Evolutionary conservation across 2,797 vertebrate genomes (phyloP), one percentile per base, ranked within the genome.

Genomic region (Pipistrellus pygmaeus): DNA sequence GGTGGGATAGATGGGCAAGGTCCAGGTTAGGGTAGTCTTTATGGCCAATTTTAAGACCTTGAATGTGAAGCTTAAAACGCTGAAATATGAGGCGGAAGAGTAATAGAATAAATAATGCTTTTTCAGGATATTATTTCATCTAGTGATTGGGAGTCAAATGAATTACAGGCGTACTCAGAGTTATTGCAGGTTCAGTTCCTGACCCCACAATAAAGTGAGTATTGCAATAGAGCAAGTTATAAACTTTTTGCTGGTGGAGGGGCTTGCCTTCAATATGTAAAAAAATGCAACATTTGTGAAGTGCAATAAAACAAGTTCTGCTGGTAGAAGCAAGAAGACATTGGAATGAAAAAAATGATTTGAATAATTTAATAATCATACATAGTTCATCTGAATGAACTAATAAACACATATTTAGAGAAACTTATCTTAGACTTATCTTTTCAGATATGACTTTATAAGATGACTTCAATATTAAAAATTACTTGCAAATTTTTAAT

Each of bases 351-450:
- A 15, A 90, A 68, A 69, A 89, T 14, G 51, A 14, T 46, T 55
- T 71, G 38, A 84, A 71, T 77, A 85, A 81, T 66, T 85, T 91
- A 92, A 87, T 60, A 91, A 66, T 57, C 20, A 10, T 41, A 68
- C 15, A 55, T 10, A 46, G 8, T 83, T 71, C 57, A 72, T 85
- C 8, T 62, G 55, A 91, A 68, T 82, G 12, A 86, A 46, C 23
- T 69, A 76, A 46, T 72, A 48, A 87, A 76, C 8, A 78, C 44
- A 73, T 9, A 62, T 57, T 78, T 88, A 85, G n/a, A 93, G 30
- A 76, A 95, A 68, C 3, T 44, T 44, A 44, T 44, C 44, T 44
- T 88, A 9, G 2, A 32, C 6, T 80, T 66, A n/a, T 27, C 35
- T 78, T 82, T 91, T 86, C n/a, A 90, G 71, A 78, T 75, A 21